Conservation (phyloP, 2,113 vertebrate species). For the Sus scrofa region T2T-Sscrofa CM000818.6:44753001-44753500, state of each 20-base stretch:
- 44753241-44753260: not conserved
- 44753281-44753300: not conserved
- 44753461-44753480: not conserved
- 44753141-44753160: not conserved
- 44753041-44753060: not conserved
- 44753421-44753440: not conserved
- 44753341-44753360: not conserved
- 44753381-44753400: not conserved
- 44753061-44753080: not conserved
- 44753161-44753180: not conserved
- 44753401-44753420: not conserved
- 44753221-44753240: not conserved
- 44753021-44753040: constrained; percentile 34
- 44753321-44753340: not conserved
- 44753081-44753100: not conserved
- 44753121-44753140: not conserved
- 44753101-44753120: not conserved
- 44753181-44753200: constrained; percentile 9
- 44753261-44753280: constrained; percentile 20
- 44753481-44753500: not conserved
- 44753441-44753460: not conserved
- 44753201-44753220: not conserved
- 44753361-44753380: not conserved
- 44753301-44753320: not conserved
- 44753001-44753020: not conserved